phyloP scores from a whole-genome alignment of 1,140 invertebrate genomes.

The Gonioctena quinquepunctata region DNA sequence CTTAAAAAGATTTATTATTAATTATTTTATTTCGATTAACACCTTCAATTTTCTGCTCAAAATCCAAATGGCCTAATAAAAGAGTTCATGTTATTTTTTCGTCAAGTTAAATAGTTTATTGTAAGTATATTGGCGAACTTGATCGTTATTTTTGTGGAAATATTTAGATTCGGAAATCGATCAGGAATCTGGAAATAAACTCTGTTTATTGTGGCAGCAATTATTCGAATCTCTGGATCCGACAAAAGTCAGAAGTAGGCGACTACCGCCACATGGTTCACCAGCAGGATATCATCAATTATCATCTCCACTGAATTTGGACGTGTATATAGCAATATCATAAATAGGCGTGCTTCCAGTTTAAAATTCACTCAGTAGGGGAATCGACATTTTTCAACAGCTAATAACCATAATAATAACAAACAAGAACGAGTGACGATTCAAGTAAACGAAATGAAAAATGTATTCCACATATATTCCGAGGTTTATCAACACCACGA shows the following conservation, averaged over 20 bases:
- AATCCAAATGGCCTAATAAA: too few species aligned
- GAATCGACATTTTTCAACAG: not conserved
- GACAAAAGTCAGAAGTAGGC: not conserved
- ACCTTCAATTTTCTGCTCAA: too few species aligned
- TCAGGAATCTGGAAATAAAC: too few species aligned
- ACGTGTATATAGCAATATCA: not conserved
- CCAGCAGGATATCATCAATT: not conserved
- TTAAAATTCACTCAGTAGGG: not conserved
- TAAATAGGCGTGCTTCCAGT: not conserved
- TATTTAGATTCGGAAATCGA: too few species aligned
- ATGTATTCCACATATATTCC: not conserved
- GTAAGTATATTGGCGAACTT: too few species aligned
- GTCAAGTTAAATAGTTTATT: too few species aligned
- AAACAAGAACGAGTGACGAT: not conserved
- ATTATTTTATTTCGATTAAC: too few species aligned
- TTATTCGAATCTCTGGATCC: not conserved
- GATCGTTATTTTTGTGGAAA: too few species aligned
- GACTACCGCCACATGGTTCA: not conserved
- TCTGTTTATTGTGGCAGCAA: too few species aligned
- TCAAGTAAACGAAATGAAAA: not conserved
- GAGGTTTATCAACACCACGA: not conserved
- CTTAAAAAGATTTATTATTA: too few species aligned
- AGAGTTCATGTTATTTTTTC: too few species aligned
- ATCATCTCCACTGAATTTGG: not conserved
- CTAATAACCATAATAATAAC: slow-evolving; percentile 1